Conservation (phyloP, 2,888 invertebrate genomes). For the Archips crataeganus region DNA sequence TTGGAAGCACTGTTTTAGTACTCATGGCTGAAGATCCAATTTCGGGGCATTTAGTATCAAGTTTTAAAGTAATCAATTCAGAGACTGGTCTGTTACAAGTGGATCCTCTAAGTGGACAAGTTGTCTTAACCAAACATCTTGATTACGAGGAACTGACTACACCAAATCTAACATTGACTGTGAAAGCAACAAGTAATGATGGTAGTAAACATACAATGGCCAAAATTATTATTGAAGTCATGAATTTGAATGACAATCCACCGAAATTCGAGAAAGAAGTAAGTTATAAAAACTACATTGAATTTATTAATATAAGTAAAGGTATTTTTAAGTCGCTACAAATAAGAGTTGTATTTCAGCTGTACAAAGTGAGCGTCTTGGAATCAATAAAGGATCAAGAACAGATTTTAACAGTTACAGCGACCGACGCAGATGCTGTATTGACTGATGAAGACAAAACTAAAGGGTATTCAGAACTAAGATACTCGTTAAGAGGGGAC, state of each 20-base stretch:
- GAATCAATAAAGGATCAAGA: conserved; percentile 90
- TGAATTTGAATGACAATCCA: conserved; percentile 92
- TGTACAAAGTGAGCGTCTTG: conserved; percentile 89
- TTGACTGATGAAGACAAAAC: conserved; percentile 83
- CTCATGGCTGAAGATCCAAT: conserved; percentile 90
- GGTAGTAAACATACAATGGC: conserved; percentile 87
- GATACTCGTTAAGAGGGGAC: conserved; percentile 90
- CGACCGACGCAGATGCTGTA: conserved; percentile 89
- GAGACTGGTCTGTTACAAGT: conserved; percentile 85
- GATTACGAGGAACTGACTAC: conserved; percentile 91
- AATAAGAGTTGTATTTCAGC: conserved; percentile 61
- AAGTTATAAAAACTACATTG: conserved; percentile 44
- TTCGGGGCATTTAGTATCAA: conserved; percentile 87
- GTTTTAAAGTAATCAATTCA: conserved; percentile 85
- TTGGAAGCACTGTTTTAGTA: conserved; percentile 90
- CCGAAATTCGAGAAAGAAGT: conserved; percentile 89
- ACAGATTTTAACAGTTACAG: conserved; percentile 88
- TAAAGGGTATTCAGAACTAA: conserved; percentile 89
- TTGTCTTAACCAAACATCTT: conserved; percentile 89
- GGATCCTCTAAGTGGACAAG: conserved; percentile 89
- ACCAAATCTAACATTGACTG: conserved; percentile 85
- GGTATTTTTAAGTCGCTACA: background rate
- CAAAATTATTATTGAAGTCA: conserved; percentile 88
- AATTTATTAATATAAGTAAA: background rate
- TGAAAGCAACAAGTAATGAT: conserved; percentile 84